Base-by-base conservation (phyloP, 2,888 invertebrate genomes). In the Panopea generosa region DNA sequence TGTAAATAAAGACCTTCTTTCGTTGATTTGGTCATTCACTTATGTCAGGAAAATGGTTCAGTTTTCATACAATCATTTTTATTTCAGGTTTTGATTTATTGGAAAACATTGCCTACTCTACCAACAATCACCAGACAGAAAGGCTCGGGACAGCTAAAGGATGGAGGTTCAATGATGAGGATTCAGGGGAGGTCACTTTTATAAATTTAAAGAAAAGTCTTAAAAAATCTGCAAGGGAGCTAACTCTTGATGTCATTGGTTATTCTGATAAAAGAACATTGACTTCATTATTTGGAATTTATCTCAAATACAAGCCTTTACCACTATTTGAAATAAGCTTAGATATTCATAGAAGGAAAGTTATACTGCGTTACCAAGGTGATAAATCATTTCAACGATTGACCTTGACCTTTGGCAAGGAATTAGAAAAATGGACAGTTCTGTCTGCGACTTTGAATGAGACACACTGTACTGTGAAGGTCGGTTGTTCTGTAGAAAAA, bases 361-460 rank as follows among this genome's bases (percentile, higher is more conserved):
- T 89, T 49, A 80, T 86, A 47, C 52, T 89, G 18, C 83, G 88
- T 62, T 89, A 89, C 61, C 85, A 86, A 53, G 89, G 89, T 26
- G 74, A 79, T 16, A 82, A 57, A 65, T 89, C 89, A 49, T 87
- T 86, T 72, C 88, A 88, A 69, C 77, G 89, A 43, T 80, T 84
- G 49, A 69, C 65, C 9, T 47, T 88, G 22, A 49, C 59, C 26
- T 77, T 78, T 56, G 85, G 84, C n/a, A 76, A 76, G 16, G 84
- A 84, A 47, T n/a, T 80, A 16, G 63, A 68, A 16, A 73, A 72
- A 16, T 87, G 86, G 86, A 77, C 74, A 16, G 73, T 81, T 18
- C 55, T 88, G 56, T 79, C 84, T 38, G 69, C 85, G n/a, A 61
- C 81, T 20, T 61, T 88, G 20, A 82, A 84, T 55, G 74, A 74